Evolutionary conservation across 1,140 invertebrate genomes (phyloP).

Genomic region (Anagrus nilaparvatae): DNA sequence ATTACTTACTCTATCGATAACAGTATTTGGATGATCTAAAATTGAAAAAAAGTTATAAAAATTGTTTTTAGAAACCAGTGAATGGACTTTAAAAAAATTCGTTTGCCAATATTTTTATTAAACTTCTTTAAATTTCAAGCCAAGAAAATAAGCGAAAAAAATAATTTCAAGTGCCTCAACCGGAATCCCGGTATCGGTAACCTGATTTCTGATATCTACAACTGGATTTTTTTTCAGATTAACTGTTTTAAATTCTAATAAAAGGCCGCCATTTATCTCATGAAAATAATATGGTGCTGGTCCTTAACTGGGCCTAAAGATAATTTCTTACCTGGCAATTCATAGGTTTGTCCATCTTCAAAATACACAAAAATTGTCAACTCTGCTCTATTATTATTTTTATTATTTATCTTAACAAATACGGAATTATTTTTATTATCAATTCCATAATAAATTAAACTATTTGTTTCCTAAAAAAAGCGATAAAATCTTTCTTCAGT

Average conservation of each 20-base stretch:
- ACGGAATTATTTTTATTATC: constrained; percentile 37
- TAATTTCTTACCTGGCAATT: constrained; percentile 38
- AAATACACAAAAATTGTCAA: constrained; percentile 38
- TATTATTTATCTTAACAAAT: constrained; percentile 34
- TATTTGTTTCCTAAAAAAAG: constrained; percentile 19
- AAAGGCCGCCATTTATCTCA: too few relatives aligned
- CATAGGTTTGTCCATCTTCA: constrained; percentile 39
- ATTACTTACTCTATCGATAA: constrained; percentile 24
- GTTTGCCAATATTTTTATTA: not conserved
- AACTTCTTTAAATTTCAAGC: not conserved
- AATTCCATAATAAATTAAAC: constrained; percentile 31
- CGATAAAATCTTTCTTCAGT: too few relatives aligned
- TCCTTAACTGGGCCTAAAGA: constrained; percentile 14
- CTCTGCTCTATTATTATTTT: constrained; percentile 31
- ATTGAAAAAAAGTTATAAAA: constrained; percentile 5
- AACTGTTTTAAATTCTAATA: too few relatives aligned
- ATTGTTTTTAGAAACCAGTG: not conserved
- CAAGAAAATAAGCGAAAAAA: too few relatives aligned
- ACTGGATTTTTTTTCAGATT: too few relatives aligned
- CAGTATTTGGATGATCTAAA: constrained; percentile 38
- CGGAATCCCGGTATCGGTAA: too few relatives aligned
- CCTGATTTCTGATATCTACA: too few relatives aligned
- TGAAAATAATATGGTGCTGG: not conserved
- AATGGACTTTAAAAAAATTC: not conserved
- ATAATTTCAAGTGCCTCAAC: too few relatives aligned